Conservation (phyloP, 1,140 invertebrate genomes). For the Neotoxoptera formosana region DNA sequence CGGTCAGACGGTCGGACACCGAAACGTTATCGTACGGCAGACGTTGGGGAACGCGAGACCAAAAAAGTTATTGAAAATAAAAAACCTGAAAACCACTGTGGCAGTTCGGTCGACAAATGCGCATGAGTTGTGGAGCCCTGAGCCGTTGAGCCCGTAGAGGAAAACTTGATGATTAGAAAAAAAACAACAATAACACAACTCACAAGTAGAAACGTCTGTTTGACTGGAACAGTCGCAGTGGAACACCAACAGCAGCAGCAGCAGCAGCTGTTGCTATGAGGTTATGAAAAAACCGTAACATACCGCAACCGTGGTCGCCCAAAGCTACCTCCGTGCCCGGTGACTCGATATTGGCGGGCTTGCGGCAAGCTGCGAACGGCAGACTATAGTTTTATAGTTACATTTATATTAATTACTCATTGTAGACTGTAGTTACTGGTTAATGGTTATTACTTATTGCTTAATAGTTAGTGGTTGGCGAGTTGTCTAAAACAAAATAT, state of each 20-base stretch:
- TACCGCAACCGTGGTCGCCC: constrained; percentile 33
- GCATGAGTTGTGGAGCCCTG: not conserved
- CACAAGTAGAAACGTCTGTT: constrained; percentile 27
- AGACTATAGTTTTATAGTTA: not conserved
- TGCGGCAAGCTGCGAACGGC: not conserved
- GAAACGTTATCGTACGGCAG: not conserved
- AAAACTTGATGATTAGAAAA: constrained; percentile 55
- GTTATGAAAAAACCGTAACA: constrained; percentile 17
- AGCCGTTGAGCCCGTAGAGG: not conserved
- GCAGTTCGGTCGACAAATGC: not conserved
- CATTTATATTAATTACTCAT: not conserved
- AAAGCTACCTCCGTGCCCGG: not conserved
- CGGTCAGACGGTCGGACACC: not conserved
- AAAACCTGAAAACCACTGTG: not conserved
- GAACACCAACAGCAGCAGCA: not conserved
- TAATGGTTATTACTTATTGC: too few relatives aligned
- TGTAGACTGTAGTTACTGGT: too few relatives aligned
- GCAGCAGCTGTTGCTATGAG: constrained; percentile 48
- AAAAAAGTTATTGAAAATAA: not conserved
- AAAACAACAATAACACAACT: constrained; percentile 51
- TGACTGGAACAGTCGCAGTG: not conserved
- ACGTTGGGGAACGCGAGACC: not conserved
- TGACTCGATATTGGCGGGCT: not conserved
- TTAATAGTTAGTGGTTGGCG: too few relatives aligned
- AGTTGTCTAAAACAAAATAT: too few relatives aligned